A percentile compares a stretch with the other conserved stretches of the same genome.
phyloP scores from a whole-genome alignment of 2,113 vertebrate species.

The Tragulus kanchil region DNA sequence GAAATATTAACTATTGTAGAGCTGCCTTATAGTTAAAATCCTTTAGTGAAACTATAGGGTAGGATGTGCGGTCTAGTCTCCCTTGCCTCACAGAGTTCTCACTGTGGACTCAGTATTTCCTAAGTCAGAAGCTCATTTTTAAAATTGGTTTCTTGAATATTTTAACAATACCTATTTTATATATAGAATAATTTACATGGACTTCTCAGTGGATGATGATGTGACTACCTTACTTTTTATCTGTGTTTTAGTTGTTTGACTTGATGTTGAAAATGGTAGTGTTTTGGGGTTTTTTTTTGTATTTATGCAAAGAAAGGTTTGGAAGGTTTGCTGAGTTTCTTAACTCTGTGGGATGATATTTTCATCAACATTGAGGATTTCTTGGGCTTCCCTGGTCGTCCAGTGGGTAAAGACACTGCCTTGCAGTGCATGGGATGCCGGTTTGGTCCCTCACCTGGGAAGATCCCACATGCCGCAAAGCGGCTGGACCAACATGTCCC shows the following conservation, averaged over 20 bases:
- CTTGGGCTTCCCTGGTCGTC: neutral
- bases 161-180: neutral
- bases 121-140: neutral
- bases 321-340: neutral
- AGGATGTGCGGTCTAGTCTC: neutral
- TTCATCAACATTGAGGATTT: constrained; percentile 33
- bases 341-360: neutral
- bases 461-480: too few relatives aligned
- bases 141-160: neutral
- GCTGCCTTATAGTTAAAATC: neutral
- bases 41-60: neutral
- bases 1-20: constrained; percentile 19
- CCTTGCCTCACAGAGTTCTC: neutral
- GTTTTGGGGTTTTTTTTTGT: constrained; percentile 43
- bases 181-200: too few relatives aligned
- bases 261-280: constrained; percentile 1
- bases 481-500: too few relatives aligned
- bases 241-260: constrained; percentile 6
- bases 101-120: neutral
- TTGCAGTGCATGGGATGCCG: too few relatives aligned
- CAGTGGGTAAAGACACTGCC: too few relatives aligned
- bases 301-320: neutral
- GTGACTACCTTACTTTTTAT: neutral
- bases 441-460: too few relatives aligned
- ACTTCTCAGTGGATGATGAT: neutral